Evolutionary conservation across 2,888 invertebrate species (phyloP).

Genomic region (Cheilosia scutellata): DNA sequence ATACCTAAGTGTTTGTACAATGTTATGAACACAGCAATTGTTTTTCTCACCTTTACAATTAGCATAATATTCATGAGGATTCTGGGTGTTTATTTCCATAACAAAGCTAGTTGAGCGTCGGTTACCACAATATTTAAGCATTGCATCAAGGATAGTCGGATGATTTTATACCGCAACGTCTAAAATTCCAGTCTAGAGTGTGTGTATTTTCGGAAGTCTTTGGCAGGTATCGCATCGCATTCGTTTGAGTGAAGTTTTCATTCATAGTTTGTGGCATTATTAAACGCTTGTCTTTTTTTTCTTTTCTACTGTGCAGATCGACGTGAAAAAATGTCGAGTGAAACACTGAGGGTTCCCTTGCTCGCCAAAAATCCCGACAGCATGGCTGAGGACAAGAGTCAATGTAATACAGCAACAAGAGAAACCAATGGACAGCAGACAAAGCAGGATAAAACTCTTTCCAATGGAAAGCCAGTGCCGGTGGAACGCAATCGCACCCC

Average conservation of each 20-base stretch:
- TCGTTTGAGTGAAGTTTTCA: conserved; percentile 56
- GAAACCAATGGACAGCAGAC: conserved; percentile 59
- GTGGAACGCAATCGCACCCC: conserved; percentile 10
- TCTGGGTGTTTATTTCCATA: conserved; percentile 73
- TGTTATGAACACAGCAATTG: conserved; percentile 68
- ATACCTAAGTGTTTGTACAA: conserved; percentile 45
- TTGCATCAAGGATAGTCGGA: conserved; percentile 53
- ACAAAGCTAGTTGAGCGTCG: conserved; percentile 68
- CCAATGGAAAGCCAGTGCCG: conserved; percentile 59
- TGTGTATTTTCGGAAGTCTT: conserved; percentile 42
- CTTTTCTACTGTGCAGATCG: conserved; percentile 33
- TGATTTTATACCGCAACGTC: conserved; percentile 45
- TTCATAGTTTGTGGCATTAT: conserved; percentile 56
- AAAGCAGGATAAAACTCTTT: conserved; percentile 31
- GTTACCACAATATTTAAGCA: conserved; percentile 61
- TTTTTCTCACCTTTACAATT: conserved; percentile 64
- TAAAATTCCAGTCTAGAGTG: conserved; percentile 46
- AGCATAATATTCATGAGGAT: conserved; percentile 72
- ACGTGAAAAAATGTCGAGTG: conserved; percentile 57
- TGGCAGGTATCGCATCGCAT: conserved; percentile 50
- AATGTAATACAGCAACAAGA: conserved; percentile 67
- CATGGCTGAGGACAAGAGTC: conserved; percentile 78
- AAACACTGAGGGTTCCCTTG: conserved; percentile 64
- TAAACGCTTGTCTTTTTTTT: conserved; percentile 42
- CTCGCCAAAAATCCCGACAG: conserved; percentile 19